Conservation (phyloP, 1,140 invertebrate genomes). For the Andrena cerasifolii region DNA sequence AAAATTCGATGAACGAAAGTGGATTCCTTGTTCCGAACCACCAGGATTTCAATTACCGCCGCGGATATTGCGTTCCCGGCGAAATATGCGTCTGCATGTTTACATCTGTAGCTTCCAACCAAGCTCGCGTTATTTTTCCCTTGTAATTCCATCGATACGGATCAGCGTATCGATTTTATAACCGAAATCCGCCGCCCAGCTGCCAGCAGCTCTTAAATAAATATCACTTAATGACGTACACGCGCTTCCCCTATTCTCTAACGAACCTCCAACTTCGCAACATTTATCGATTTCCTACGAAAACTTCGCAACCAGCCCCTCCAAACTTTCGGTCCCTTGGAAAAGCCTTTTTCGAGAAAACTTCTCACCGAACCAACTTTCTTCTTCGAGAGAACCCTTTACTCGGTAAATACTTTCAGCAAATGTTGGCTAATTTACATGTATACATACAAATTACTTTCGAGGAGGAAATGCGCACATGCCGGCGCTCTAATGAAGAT, state of each 20-base stretch:
- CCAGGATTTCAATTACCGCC: background rate
- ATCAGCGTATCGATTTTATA: too few species aligned
- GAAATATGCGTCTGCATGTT: too few species aligned
- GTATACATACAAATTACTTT: conserved; percentile 6
- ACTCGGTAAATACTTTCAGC: conserved; percentile 5
- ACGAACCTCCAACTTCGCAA: too few species aligned
- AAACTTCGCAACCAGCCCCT: background rate
- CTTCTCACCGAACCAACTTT: background rate
- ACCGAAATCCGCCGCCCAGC: too few species aligned
- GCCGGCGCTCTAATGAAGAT: too few species aligned
- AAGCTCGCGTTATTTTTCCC: background rate
- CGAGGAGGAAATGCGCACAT: background rate
- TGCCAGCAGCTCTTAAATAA: conserved; percentile 25
- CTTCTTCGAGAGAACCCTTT: background rate
- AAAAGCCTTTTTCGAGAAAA: conserved; percentile 13
- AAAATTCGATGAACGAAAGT: background rate
- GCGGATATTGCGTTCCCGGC: background rate
- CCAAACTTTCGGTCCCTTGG: background rate
- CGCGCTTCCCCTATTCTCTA: background rate
- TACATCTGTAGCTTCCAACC: too few species aligned
- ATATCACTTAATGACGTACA: background rate
- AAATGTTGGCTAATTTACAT: conserved; percentile 19
- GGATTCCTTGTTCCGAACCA: background rate
- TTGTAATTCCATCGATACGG: too few species aligned
- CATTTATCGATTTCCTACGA: conserved; percentile 20